Base-by-base conservation (phyloP, 37 sponge, comb jelly and placozoan genomes). In the Crambe crambe region DNA sequence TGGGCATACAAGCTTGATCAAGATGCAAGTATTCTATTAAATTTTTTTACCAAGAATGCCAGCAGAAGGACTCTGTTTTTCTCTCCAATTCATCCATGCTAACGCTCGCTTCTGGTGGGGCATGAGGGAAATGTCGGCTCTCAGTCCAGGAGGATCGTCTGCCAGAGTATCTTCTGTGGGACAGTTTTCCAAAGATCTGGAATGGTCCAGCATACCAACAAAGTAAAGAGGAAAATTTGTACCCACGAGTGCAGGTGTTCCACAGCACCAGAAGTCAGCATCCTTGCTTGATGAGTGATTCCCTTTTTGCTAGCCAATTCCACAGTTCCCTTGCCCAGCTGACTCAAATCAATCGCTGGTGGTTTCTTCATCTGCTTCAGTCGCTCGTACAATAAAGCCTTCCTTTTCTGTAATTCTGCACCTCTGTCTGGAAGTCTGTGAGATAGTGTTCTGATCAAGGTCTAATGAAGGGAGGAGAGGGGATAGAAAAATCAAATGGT, bases 51-150 rank as follows among this genome's bases (percentile, higher is more conserved):
- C 92, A 2, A 97, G 81, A 40, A 97, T 93, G 10, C 94, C 94
- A 82, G 62, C 79, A 56, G 67, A 80, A 37, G 70, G 87, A 35
- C 58, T 85, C 85, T 92, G 97, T 74, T 26, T 72, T 89, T 80
- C 97, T 42, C 77, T 85, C 95, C 76, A 97, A 85, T 43, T 42
- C 75, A 83, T 78, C 95, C 65, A 92, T 66, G 51, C 82, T 25
- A 80, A 83, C 30, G 88, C 86, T 41, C 60, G 80, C 86, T 57
- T 78, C 83, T 93, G 94, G 73, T 93, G 94, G 22, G 72, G 69
- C 73, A 93, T 73, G 17, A 93, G 80, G 58, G 29, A 93, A 75
- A n/a, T n/a, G 4, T 75, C 1, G 18, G 83, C 84, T 1, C 40
- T 73, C 40, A 93, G 79, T 1, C 77, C 87, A n/a, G 37, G 30